Conservation (phyloP, 2,888 invertebrate species). For the Xylota segnis region DNA sequence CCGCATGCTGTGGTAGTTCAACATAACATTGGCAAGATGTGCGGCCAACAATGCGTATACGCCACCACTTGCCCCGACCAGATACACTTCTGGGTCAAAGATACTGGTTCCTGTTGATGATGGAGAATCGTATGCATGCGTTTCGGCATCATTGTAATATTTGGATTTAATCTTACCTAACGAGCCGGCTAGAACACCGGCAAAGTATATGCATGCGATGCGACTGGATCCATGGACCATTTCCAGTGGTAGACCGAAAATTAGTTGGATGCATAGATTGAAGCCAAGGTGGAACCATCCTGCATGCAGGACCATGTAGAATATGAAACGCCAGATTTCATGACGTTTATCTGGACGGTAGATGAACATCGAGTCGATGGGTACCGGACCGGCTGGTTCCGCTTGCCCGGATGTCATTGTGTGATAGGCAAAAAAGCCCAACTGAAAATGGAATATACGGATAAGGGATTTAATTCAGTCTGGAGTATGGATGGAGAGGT, state of each 20-base stretch:
- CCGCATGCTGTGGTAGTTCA: constrained; percentile 98
- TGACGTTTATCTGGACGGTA: constrained; percentile 96
- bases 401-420: constrained; percentile 91
- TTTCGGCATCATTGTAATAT: constrained; percentile 18
- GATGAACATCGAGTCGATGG: constrained; percentile 96
- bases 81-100: constrained; percentile 96
- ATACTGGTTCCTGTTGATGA: constrained; percentile 91
- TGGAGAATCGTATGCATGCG: constrained; percentile 83
- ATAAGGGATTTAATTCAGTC: neutral
- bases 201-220: constrained; percentile 95
- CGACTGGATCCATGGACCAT: constrained; percentile 98
- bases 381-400: constrained; percentile 95
- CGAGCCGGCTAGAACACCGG: constrained; percentile 95
- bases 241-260: constrained; percentile 97
- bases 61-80: constrained; percentile 98
- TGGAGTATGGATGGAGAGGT: too few relatives aligned
- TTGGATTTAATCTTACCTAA: constrained; percentile 81
- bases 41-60: constrained; percentile 98
- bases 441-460: constrained; percentile 86
- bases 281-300: constrained; percentile 98
- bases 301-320: constrained; percentile 98
- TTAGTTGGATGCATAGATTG: constrained; percentile 96
- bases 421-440: constrained; percentile 96
- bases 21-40: constrained; percentile 96
- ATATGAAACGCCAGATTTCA: constrained; percentile 95